These are phyloP conservation scores for Brachionus manjavacas DNA, from an alignment of 1,140 invertebrate species.

Conservation along the genomic window DNA sequence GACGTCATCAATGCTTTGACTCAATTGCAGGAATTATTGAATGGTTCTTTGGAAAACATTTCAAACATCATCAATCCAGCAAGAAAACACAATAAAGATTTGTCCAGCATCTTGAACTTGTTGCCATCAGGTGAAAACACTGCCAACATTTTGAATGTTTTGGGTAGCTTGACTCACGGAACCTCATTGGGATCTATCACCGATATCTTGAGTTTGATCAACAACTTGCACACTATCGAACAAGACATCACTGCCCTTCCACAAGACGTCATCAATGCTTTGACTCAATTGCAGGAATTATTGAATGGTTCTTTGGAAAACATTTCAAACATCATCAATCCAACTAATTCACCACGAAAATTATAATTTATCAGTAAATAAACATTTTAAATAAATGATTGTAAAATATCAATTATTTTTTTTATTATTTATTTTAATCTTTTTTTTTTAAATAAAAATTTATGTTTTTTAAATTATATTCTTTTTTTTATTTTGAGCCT, in stretches of 20 bases:
- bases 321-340: constrained; percentile 10
- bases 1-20: constrained; percentile 14
- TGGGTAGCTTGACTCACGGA: constrained; percentile 1
- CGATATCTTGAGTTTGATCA: not conserved
- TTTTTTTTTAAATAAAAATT: not conserved
- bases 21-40: constrained; percentile 5
- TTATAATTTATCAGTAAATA: not conserved
- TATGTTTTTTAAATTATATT: not conserved
- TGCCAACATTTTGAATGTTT: not conserved
- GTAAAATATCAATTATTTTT: not conserved
- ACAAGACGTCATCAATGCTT: constrained; percentile 19
- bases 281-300: constrained; percentile 8
- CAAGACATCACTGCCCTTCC: constrained; percentile 13
- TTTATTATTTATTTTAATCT: too few species aligned
- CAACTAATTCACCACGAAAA: not conserved
- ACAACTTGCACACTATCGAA: constrained; percentile 4
- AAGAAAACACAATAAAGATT: constrained; percentile 22
- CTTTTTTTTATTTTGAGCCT: not conserved
- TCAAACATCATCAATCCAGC: constrained; percentile 11
- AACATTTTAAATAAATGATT: not conserved
- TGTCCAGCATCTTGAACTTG: constrained; percentile 7
- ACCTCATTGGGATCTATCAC: constrained; percentile 1
- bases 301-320: not conserved
- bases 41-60: not conserved
- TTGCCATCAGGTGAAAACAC: not conserved